Evolutionary conservation across 92 coral and sea anemone genomes (phyloP).

Genomic region (Desmophyllum pertusum): DNA sequence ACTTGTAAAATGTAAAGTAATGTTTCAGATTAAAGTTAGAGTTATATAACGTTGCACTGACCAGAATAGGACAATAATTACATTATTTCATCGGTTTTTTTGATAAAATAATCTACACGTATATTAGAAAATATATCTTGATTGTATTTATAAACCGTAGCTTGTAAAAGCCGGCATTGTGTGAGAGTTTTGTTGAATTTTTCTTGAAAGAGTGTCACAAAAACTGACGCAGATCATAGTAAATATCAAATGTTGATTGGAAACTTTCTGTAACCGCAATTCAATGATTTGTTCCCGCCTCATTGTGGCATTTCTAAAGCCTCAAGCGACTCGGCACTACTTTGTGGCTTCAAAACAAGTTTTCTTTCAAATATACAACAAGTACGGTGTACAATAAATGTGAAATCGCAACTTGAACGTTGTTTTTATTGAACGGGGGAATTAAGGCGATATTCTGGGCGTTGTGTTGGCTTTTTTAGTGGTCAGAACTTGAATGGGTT

Average conservation of each 20-base stretch:
- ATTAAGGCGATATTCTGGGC: background rate
- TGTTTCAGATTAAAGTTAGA: background rate
- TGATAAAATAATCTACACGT: no score
- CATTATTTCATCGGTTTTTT: background rate
- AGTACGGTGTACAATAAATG: background rate
- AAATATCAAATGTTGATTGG: background rate
- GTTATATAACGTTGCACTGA: background rate
- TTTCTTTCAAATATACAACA: background rate
- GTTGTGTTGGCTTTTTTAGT: background rate
- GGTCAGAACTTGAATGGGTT: background rate
- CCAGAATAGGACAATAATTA: background rate
- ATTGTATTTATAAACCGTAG: background rate
- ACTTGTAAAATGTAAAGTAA: background rate
- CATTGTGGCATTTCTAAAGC: constrained; percentile 15
- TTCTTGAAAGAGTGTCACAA: background rate
- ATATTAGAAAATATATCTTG: background rate
- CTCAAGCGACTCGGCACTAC: background rate
- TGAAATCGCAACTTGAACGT: background rate
- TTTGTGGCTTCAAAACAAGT: constrained; percentile 19
- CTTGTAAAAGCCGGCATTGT: background rate
- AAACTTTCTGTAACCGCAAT: constrained; percentile 8
- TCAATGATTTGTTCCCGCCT: background rate
- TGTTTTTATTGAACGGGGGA: background rate
- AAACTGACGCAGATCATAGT: background rate
- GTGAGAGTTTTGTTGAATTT: background rate